Percentiles rank a stretch among this genome's conserved stretches.
Conservation (phyloP, 1,140 invertebrate genomes). For the Sarcophaga bullata region DNA sequence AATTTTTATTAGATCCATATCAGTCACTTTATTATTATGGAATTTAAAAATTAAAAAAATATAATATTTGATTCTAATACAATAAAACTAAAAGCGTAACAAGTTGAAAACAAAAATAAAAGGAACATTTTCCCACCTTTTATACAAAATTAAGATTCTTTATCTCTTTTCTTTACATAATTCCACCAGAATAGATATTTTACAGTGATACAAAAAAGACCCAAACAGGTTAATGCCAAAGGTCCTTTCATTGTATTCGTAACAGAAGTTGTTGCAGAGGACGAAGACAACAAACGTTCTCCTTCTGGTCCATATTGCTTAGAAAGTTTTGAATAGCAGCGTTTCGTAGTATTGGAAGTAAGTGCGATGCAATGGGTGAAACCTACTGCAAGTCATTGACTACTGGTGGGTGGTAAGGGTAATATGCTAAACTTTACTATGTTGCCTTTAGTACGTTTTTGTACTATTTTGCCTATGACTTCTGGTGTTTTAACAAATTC, state of each 20-base stretch:
- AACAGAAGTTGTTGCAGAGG: background rate
- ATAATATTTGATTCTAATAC: too few species aligned
- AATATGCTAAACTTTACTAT: constrained; percentile 71
- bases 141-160: too few species aligned
- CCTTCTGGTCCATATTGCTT: background rate
- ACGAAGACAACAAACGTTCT: background rate
- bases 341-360: background rate
- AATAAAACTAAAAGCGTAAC: too few species aligned
- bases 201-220: background rate
- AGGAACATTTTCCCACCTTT: too few species aligned
- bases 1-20: too few species aligned
- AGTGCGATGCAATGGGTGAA: background rate
- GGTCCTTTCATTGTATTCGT: background rate
- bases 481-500: constrained; percentile 67
- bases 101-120: too few species aligned
- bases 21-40: too few species aligned
- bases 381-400: constrained; percentile 19
- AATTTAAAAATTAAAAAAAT: too few species aligned
- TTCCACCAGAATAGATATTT: constrained; percentile 6
- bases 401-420: constrained; percentile 55
- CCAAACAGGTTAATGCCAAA: background rate
- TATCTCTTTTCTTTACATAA: background rate
- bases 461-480: constrained; percentile 67
- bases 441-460: constrained; percentile 70
- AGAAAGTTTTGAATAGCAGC: background rate